Evolutionary conservation across 2,888 invertebrate species (phyloP).

Genomic region (Blastobasis lacticolella): DNA sequence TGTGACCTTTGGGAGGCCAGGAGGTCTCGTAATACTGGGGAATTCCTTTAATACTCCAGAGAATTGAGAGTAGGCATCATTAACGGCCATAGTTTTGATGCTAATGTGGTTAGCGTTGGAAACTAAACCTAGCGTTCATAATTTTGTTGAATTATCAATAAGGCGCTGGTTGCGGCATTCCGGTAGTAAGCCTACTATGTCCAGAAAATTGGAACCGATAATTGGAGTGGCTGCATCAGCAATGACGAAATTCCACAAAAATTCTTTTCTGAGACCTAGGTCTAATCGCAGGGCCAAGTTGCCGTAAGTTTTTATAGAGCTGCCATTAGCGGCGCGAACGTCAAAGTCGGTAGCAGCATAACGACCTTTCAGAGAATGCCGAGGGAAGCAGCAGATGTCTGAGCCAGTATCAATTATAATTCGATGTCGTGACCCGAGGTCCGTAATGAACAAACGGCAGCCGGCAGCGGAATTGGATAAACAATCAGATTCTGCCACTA

Average conservation of each 20-base stretch:
- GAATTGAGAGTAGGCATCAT: too few species aligned
- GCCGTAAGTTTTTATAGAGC: too few species aligned
- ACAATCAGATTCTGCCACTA: slow-evolving; percentile 10
- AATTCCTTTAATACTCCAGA: too few species aligned
- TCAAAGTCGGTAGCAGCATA: slow-evolving; percentile 1
- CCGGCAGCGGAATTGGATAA: not conserved
- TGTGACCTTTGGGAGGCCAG: too few species aligned
- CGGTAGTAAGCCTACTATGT: too few species aligned
- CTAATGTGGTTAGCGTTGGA: too few species aligned
- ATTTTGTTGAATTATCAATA: too few species aligned
- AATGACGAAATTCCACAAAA: slow-evolving; percentile 9
- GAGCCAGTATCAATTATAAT: slow-evolving; percentile 14
- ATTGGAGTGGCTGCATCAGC: slow-evolving; percentile 10
- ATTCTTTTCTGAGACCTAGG: slow-evolving; percentile 9
- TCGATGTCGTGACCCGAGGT: not conserved
- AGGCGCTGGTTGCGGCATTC: too few species aligned
- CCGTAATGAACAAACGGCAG: slow-evolving; percentile 8
- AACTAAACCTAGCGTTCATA: too few species aligned
- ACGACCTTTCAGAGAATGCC: slow-evolving; percentile 6
- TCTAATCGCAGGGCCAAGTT: not conserved
- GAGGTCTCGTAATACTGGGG: too few species aligned
- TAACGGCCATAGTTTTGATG: too few species aligned
- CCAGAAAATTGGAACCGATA: slow-evolving; percentile 4
- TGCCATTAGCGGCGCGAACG: too few species aligned
- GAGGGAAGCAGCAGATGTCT: slow-evolving; percentile 12